Conservation (phyloP, 2,113 vertebrate genomes). For the Rhynchomys soricoides region DNA sequence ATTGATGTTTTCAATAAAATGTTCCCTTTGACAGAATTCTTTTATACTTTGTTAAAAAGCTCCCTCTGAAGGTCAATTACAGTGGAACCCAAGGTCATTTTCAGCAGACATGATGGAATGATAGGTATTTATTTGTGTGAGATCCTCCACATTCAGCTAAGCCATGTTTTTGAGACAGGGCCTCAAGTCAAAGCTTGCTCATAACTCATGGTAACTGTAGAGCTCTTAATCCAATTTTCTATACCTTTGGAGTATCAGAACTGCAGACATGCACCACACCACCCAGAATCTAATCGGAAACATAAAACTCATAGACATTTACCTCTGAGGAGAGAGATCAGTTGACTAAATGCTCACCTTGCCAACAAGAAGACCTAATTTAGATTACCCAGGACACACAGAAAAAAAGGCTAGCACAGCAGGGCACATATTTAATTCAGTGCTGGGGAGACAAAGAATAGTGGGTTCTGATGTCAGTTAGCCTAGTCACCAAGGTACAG, state of each 20-base stretch:
- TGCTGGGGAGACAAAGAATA: background rate
- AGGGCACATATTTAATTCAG: background rate
- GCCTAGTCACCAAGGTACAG: background rate
- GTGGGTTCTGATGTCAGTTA: too few species aligned
- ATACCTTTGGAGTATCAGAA: background rate
- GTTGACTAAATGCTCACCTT: background rate
- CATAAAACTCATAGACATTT: background rate
- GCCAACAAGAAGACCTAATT: background rate
- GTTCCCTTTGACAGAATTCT: background rate
- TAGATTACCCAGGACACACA: too few species aligned
- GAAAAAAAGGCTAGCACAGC: background rate
- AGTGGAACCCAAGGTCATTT: background rate
- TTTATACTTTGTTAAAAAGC: background rate
- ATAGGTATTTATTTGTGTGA: background rate
- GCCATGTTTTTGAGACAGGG: background rate
- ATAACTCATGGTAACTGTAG: background rate
- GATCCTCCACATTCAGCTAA: background rate
- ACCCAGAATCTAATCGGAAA: background rate
- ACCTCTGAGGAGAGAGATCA: background rate
- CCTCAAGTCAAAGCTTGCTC: background rate
- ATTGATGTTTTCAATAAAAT: conserved; percentile 6
- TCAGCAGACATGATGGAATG: background rate
- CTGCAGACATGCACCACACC: background rate
- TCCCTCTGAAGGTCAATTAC: background rate
- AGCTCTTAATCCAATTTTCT: too few species aligned